Conservation (phyloP, 1,140 invertebrate genomes). For the Drosophila mauritiana region DNA sequence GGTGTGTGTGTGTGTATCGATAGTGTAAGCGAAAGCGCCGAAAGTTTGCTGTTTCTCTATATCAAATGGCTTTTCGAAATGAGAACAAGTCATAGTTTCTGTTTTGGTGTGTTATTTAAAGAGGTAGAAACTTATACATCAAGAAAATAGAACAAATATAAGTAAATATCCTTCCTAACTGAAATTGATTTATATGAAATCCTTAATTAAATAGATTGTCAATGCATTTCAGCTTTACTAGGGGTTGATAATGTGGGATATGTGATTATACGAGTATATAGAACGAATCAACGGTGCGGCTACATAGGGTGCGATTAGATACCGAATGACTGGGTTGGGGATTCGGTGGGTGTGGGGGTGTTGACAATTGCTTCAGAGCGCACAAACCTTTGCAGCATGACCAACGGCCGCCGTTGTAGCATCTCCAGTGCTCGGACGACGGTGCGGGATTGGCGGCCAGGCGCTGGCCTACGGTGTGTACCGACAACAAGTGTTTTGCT, state of each 20-base stretch:
- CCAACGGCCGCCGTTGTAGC: constrained; percentile 58
- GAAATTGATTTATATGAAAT: background rate
- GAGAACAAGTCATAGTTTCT: background rate
- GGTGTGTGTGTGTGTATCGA: background rate
- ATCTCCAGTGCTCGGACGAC: constrained; percentile 61
- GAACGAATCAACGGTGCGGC: constrained; percentile 28
- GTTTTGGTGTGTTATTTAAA: background rate
- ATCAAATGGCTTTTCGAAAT: background rate
- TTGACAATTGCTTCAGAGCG: constrained; percentile 50
- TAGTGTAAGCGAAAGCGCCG: constrained; percentile 39
- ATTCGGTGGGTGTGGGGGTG: constrained; percentile 12
- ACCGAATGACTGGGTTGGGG: constrained; percentile 37
- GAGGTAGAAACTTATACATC: background rate
- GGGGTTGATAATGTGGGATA: constrained; percentile 8
- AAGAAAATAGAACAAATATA: background rate
- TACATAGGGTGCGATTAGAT: constrained; percentile 50
- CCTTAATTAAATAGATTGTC: background rate
- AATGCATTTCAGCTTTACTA: background rate
- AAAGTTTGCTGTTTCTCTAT: constrained; percentile 6
- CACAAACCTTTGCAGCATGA: constrained; percentile 74
- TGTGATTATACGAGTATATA: constrained; percentile 24
- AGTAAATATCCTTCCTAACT: too few relatives aligned
- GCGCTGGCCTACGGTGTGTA: constrained; percentile 62
- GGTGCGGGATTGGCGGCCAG: constrained; percentile 41
- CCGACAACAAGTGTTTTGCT: constrained; percentile 50